These are phyloP conservation scores for Sardinella longiceps DNA, from an alignment of 2,797 vertebrate species.

Conservation along the genomic window DNA sequence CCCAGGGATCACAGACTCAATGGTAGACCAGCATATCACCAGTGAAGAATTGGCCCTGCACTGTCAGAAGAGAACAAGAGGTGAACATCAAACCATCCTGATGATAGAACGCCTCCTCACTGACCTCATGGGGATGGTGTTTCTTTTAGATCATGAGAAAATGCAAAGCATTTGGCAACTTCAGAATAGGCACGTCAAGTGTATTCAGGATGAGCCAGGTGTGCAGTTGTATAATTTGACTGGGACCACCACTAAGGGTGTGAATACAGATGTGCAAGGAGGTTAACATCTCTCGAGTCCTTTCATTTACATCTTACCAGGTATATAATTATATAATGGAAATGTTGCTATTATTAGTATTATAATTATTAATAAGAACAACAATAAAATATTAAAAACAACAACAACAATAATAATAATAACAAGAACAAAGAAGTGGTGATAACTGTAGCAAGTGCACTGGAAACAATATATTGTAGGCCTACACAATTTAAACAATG, in stretches of 20 bases:
- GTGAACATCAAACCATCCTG: conserved; percentile 37
- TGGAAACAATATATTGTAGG: too few species aligned
- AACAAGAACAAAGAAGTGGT: too few species aligned
- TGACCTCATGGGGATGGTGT: conserved; percentile 28
- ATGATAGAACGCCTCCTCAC: conserved; percentile 28
- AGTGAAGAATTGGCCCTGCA: background rate
- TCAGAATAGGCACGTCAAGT: conserved; percentile 33
- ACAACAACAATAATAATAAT: too few species aligned
- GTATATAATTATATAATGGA: too few species aligned
- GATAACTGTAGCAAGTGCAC: too few species aligned
- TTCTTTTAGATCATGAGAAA: conserved; percentile 22
- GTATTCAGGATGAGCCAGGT: conserved; percentile 42
- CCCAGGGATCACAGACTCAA: background rate
- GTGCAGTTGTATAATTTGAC: conserved; percentile 29
- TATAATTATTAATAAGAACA: too few species aligned
- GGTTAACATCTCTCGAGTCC: conserved; percentile 41
- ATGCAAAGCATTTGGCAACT: conserved; percentile 37
- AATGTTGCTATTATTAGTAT: too few species aligned
- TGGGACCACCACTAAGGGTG: conserved; percentile 27
- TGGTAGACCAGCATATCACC: background rate
- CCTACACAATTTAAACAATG: too few species aligned
- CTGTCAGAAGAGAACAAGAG: background rate
- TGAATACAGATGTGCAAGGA: conserved; percentile 35
- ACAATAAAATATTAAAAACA: too few species aligned
- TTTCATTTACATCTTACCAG: conserved; percentile 44